A percentile compares a stretch with the other conserved stretches of the same genome.
phyloP scores from a whole-genome alignment of 2,797 vertebrate genomes.

The Distichodus sexfasciatus region DNA sequence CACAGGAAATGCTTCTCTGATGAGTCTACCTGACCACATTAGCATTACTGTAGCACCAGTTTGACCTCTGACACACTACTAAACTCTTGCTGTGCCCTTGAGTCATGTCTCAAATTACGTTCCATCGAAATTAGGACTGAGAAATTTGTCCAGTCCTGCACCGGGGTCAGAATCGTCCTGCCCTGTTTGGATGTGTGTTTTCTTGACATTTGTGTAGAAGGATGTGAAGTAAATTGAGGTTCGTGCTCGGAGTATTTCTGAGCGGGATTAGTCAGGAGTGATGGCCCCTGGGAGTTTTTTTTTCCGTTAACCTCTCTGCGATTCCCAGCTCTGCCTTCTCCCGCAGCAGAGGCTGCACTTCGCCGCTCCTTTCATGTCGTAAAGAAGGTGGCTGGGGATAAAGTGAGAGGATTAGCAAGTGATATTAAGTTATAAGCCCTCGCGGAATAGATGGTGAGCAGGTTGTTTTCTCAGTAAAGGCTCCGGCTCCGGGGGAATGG shows the following conservation, averaged over 20 bases:
- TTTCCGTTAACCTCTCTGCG: not conserved
- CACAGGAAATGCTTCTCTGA: too few relatives aligned
- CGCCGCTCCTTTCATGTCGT: constrained; percentile 22
- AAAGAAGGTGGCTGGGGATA: constrained; percentile 26
- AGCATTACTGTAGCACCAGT: too few relatives aligned
- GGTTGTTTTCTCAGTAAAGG: constrained; percentile 37
- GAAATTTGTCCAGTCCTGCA: too few relatives aligned
- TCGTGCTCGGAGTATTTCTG: not conserved
- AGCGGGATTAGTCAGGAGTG: not conserved
- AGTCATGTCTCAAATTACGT: not conserved
- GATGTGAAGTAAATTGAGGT: not conserved
- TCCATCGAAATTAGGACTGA: not conserved
- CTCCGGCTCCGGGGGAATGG: constrained; percentile 31
- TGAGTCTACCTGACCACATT: too few relatives aligned
- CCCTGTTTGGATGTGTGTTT: not conserved
- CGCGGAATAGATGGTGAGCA: constrained; percentile 36
- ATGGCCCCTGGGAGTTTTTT: constrained; percentile 1
- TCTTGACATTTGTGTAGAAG: not conserved
- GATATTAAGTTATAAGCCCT: constrained; percentile 36
- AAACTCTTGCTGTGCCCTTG: too few relatives aligned
- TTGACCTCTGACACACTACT: too few relatives aligned
- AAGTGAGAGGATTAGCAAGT: constrained; percentile 23
- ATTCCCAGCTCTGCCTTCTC: constrained; percentile 20
- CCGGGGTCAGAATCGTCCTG: not conserved
- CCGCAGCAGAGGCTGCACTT: not conserved